A percentile compares a stretch with the other conserved stretches of the same genome.
Evolutionary conservation across 2,888 invertebrate species (phyloP).

Genomic region (Sisyra nigra): DNA sequence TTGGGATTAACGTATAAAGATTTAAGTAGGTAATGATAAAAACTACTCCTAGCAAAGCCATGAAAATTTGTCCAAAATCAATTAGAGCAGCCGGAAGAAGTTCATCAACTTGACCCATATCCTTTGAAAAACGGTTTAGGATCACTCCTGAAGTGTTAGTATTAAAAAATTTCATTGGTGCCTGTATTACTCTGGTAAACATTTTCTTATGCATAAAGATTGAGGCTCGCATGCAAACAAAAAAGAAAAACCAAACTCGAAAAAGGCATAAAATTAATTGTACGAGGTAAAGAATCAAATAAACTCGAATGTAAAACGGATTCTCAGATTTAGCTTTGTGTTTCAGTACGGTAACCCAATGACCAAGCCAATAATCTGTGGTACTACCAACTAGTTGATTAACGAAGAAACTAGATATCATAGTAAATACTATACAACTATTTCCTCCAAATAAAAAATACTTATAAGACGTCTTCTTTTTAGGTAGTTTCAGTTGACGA

Average conservation of each 20-base stretch:
- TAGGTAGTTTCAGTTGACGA: too few species aligned
- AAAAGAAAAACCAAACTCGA: slow-evolving; percentile 35
- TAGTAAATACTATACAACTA: too few species aligned
- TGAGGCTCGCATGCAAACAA: slow-evolving; percentile 46
- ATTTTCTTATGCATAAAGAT: slow-evolving; percentile 51
- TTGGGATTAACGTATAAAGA: slow-evolving; percentile 47
- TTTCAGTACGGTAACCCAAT: too few species aligned
- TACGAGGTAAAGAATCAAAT: slow-evolving; percentile 23
- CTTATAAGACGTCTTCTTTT: too few species aligned
- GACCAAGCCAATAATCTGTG: too few species aligned
- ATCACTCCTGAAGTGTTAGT: slow-evolving; percentile 55
- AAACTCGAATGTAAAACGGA: slow-evolving; percentile 25
- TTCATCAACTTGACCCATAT: slow-evolving; percentile 41
- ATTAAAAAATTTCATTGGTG: slow-evolving; percentile 62
- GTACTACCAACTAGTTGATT: too few species aligned
- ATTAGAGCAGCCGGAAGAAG: slow-evolving; percentile 30
- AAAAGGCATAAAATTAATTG: slow-evolving; percentile 26
- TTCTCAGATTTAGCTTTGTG: not conserved
- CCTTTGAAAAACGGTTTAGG: slow-evolving; percentile 55
- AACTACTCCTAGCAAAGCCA: slow-evolving; percentile 61
- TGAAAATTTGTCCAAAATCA: slow-evolving; percentile 37
- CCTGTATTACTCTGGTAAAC: slow-evolving; percentile 45
- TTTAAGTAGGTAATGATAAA: slow-evolving; percentile 56
- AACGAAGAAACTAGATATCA: too few species aligned
- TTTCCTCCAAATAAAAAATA: too few species aligned